These are phyloP conservation scores for Byasa hedistus DNA, from an alignment of 2,888 invertebrate species.

Conservation along the genomic window DNA sequence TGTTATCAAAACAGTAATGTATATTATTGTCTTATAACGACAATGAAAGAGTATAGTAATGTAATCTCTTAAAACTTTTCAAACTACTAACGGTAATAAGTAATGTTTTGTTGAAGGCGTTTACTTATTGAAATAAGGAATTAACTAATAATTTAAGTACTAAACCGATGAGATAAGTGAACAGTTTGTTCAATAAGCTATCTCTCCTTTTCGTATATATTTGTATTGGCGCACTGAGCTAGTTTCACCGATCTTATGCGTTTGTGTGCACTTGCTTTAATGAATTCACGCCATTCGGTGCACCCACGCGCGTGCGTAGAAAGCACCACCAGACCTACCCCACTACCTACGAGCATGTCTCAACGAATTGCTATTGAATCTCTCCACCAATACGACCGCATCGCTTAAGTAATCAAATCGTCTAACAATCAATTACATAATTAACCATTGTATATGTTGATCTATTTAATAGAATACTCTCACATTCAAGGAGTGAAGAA, in stretches of 20 bases:
- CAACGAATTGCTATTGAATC: slow-evolving; percentile 49
- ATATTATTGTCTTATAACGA: too few species aligned
- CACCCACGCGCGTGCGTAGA: slow-evolving; percentile 61
- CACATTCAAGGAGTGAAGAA: too few species aligned
- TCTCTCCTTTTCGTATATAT: slow-evolving; percentile 44
- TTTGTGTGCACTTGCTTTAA: slow-evolving; percentile 58
- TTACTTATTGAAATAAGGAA: neutral
- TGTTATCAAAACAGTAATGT: too few species aligned
- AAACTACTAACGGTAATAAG: too few species aligned
- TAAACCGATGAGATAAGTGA: neutral
- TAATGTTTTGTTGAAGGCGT: neutral
- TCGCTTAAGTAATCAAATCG: neutral
- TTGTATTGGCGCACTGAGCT: slow-evolving; percentile 42
- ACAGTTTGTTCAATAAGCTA: neutral
- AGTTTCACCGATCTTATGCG: slow-evolving; percentile 43
- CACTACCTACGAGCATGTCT: slow-evolving; percentile 28
- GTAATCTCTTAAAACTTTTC: too few species aligned
- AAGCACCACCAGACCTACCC: slow-evolving; percentile 43
- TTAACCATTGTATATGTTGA: neutral
- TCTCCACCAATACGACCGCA: neutral
- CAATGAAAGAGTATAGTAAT: too few species aligned
- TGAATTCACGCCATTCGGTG: slow-evolving; percentile 53
- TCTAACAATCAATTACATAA: neutral
- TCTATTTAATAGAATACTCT: too few species aligned
- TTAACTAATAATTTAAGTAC: neutral